phyloP scores from a whole-genome alignment of 2,113 vertebrate species.

The Rhabdomys dilectus region DNA sequence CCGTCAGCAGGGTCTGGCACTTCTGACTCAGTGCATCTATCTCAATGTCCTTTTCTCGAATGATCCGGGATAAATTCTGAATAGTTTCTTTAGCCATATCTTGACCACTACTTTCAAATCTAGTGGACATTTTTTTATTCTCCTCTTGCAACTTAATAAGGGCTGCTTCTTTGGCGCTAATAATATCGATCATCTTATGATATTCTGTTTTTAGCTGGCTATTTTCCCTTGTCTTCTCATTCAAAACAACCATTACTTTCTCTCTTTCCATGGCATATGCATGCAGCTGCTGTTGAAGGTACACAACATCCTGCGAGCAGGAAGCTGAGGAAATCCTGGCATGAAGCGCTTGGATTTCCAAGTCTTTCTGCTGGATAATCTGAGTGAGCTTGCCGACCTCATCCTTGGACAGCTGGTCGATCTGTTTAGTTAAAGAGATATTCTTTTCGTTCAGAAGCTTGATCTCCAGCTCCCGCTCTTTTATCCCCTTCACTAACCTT shows the following conservation, averaged over 20 bases:
- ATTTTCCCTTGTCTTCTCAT: conserved; percentile 97
- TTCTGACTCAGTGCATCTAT: conserved; percentile 98
- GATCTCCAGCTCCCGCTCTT: conserved; percentile 97
- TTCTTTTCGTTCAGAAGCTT: conserved; percentile 97
- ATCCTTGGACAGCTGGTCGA: conserved; percentile 95
- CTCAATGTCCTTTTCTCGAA: conserved; percentile 98
- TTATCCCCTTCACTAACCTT: conserved; percentile 93
- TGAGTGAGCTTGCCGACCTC: conserved; percentile 95
- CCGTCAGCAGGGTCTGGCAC: conserved; percentile 95
- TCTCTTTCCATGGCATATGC: conserved; percentile 94
- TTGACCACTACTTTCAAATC: conserved; percentile 93
- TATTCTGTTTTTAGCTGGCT: conserved; percentile 96
- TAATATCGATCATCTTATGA: conserved; percentile 94
- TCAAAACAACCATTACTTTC: conserved; percentile 94
- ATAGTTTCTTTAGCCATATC: conserved; percentile 99
- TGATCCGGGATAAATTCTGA: conserved; percentile 98
- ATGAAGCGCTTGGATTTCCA: conserved; percentile 96
- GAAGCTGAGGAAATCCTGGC: conserved; percentile 90
- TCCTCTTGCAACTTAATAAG: conserved; percentile 95
- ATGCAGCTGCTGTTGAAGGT: conserved; percentile 96
- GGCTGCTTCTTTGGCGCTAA: conserved; percentile 95
- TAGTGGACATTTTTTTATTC: conserved; percentile 91
- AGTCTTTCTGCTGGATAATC: conserved; percentile 95
- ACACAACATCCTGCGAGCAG: conserved; percentile 91
- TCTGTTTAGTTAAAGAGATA: conserved; percentile 91